Base-by-base conservation (phyloP, 1,140 invertebrate genomes). In the Pogonognathellus flavescens region DNA sequence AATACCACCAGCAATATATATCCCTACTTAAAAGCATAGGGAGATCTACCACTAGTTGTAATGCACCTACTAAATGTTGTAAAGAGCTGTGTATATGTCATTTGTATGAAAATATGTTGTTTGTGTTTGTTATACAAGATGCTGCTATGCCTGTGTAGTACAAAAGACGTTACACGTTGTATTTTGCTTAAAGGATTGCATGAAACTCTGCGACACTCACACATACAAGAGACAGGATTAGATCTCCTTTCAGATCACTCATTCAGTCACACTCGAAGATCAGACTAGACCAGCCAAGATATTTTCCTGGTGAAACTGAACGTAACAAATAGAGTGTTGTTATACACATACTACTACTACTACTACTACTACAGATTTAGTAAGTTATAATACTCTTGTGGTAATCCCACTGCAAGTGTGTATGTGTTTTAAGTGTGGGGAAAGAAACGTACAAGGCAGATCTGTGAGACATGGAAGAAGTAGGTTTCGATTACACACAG, bases 261-360 rank as follows among this genome's bases (percentile, higher is more conserved):
- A 76, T 76, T 76, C 70, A 76, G 70, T 76, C 70, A 76, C 70
- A 76, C 70, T 76, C 70, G 70, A 76, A 76, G 70, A 76, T 76
- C 70, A 76, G 70, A 76, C 70, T 76, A 76, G 70, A 76, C 70
- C 70, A 76, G 70, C 70, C 70, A 76, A 76, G 70, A 76, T 13
- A 76, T 76, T 76, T 76, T 76, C 16, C 20, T 41, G 14, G 5
- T n/a, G 31, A 7, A 31, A 76, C 41, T 76, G 25, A 41, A 50
- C n/a, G 8, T 10, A 55, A 16, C 53, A 55, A 41, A 41, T 55
- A 55, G 53, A 55, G 53, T 55, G 53, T 2, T 4, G 53, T 55
- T 11, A 55, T 55, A 55, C 10, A 16, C n/a, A 10, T 18, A 60
- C 59, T 20, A 6, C 18, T 22, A 5, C 22, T 60, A 11, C 5